Percentiles rank a stretch among this genome's conserved stretches.
These are phyloP conservation scores for Camptogramma bilineatum DNA, from an alignment of 2,888 invertebrate species.

Conservation along the genomic window DNA sequence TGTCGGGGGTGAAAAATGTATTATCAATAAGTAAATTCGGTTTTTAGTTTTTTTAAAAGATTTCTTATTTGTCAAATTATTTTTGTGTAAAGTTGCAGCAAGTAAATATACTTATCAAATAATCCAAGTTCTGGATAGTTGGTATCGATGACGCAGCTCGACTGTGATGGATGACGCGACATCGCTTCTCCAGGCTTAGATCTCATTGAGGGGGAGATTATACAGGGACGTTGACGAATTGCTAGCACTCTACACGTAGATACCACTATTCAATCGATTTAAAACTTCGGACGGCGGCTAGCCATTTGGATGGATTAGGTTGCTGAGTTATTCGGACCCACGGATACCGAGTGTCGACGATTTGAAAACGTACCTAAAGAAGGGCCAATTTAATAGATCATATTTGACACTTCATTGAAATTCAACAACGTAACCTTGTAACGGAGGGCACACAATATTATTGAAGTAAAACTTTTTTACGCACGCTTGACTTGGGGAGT, in stretches of 20 bases:
- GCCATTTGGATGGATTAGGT: constrained; percentile 42
- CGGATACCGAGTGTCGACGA: not conserved
- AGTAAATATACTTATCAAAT: constrained; percentile 27
- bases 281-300: constrained; percentile 59
- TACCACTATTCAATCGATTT: constrained; percentile 78
- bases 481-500: too few relatives aligned
- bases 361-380: not conserved
- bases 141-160: constrained; percentile 62
- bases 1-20: too few relatives aligned
- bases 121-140: constrained; percentile 36
- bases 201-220: constrained; percentile 81
- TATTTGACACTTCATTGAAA: too few relatives aligned
- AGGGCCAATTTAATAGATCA: too few relatives aligned
- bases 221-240: constrained; percentile 81
- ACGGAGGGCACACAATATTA: too few relatives aligned
- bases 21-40: too few relatives aligned
- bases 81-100: not conserved
- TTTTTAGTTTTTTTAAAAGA: too few relatives aligned
- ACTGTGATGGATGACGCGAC: constrained; percentile 78
- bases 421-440: too few relatives aligned
- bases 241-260: constrained; percentile 72
- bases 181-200: constrained; percentile 73
- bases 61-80: too few relatives aligned
- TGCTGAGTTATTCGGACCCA: constrained; percentile 34
- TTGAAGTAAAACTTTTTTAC: too few relatives aligned